A percentile compares a stretch with the other conserved stretches of the same genome.
These are phyloP conservation scores for Barypeithes pellucidus DNA, from an alignment of 2,888 invertebrate species.

Conservation along the genomic window DNA sequence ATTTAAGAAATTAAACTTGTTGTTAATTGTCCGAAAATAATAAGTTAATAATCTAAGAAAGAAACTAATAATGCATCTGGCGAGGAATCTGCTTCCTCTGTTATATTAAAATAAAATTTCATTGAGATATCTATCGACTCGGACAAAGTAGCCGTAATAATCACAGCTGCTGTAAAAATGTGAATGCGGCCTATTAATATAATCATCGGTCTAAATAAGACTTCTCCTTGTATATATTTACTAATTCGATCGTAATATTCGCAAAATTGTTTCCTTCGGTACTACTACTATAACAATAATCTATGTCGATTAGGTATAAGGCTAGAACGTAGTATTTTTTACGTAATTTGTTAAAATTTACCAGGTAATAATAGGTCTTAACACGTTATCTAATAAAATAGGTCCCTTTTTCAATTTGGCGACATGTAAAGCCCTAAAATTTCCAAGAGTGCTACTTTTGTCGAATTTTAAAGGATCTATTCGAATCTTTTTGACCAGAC, in stretches of 20 bases:
- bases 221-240: conserved; percentile 29
- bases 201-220: conserved; percentile 47
- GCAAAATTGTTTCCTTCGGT: conserved; percentile 61
- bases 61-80: too few relatives aligned
- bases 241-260: conserved; percentile 37
- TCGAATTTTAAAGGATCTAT: neutral
- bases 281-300: conserved; percentile 63
- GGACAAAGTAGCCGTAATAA: conserved; percentile 16
- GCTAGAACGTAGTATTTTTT: conserved; percentile 69
- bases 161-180: conserved; percentile 22
- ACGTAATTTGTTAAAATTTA: conserved; percentile 59
- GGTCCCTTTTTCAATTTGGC: conserved; percentile 12
- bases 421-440: too few relatives aligned
- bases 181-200: conserved; percentile 43
- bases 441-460: neutral
- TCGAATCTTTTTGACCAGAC: conserved; percentile 23
- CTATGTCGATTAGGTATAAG: conserved; percentile 66
- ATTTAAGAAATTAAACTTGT: too few relatives aligned
- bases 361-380: conserved; percentile 17
- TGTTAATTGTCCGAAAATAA: too few relatives aligned
- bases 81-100: too few relatives aligned
- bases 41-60: too few relatives aligned
- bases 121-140: neutral
- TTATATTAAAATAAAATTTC: too few relatives aligned
- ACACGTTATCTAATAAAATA: conserved; percentile 1